A percentile compares a stretch with the other conserved stretches of the same genome.
phyloP scores from a whole-genome alignment of 2,113 vertebrate genomes.

The Misgurnus anguillicaudatus region DNA sequence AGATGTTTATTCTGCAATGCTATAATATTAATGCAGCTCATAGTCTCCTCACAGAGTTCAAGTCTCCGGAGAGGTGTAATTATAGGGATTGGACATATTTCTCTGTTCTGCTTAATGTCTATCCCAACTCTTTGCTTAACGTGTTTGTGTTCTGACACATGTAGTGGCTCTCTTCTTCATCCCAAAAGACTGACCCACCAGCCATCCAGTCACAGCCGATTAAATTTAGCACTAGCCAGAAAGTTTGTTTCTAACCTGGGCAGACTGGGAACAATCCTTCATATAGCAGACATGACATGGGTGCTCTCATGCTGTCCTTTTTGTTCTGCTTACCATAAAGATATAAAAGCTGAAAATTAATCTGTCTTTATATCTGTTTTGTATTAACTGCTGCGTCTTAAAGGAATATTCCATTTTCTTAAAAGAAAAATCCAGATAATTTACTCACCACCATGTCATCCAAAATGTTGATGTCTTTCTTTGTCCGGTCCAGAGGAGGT shows the following conservation, averaged over 20 bases:
- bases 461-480: too few relatives aligned
- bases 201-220: constrained; percentile 68
- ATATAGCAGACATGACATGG: constrained; percentile 43
- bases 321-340: constrained; percentile 44
- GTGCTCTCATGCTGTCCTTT: not conserved
- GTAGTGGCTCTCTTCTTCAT: constrained; percentile 70
- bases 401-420: too few relatives aligned
- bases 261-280: constrained; percentile 70
- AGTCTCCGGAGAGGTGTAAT: constrained; percentile 58
- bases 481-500: too few relatives aligned
- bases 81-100: constrained; percentile 65
- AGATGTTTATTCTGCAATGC: not conserved
- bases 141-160: constrained; percentile 53
- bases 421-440: too few relatives aligned
- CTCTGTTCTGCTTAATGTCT: constrained; percentile 69
- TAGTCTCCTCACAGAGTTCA: not conserved
- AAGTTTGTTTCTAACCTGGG: constrained; percentile 52
- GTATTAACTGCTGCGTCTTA: too few relatives aligned
- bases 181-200: constrained; percentile 56
- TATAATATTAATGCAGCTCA: not conserved
- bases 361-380: too few relatives aligned
- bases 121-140: constrained; percentile 45
- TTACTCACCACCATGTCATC: too few relatives aligned
- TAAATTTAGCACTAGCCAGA: constrained; percentile 65
- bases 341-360: not conserved